Conservation (phyloP, 2,888 invertebrate genomes). For the Pachycephus smyrnensis region DNA sequence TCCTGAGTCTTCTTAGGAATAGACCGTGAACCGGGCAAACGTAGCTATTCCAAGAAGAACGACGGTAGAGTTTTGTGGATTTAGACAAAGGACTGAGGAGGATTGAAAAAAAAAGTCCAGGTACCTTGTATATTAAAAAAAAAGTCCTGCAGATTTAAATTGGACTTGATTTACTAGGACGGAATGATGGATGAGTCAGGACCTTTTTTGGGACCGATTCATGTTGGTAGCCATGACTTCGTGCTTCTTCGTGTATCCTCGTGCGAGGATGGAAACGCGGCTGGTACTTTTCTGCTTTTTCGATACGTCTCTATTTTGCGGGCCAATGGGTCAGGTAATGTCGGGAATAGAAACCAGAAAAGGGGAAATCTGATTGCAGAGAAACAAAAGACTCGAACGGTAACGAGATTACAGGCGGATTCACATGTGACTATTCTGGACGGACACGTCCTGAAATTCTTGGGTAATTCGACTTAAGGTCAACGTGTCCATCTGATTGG, state of each 20-base stretch:
- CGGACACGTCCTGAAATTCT: not conserved
- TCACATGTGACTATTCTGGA: not conserved
- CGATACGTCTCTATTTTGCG: not conserved
- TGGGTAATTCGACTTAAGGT: not conserved
- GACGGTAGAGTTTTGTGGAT: not conserved
- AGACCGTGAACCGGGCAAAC: not conserved
- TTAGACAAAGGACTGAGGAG: not conserved
- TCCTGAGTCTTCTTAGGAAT: not conserved
- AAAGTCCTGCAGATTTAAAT: not conserved
- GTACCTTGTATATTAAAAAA: not conserved
- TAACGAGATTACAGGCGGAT: not conserved
- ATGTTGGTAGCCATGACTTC: not conserved
- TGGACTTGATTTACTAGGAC: not conserved
- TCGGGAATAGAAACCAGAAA: not conserved
- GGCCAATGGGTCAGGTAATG: not conserved
- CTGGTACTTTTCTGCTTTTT: not conserved
- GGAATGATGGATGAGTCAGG: not conserved
- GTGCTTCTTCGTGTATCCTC: not conserved
- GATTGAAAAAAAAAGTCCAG: not conserved
- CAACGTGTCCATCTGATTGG: not conserved
- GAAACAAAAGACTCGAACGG: not conserved
- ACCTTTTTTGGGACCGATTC: not conserved
- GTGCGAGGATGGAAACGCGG: not conserved
- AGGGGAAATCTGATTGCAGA: not conserved
- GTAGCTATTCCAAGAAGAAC: not conserved